These are phyloP conservation scores for Cacoxenus indagator DNA, from an alignment of 2,888 invertebrate genomes.

Conservation along the genomic window DNA sequence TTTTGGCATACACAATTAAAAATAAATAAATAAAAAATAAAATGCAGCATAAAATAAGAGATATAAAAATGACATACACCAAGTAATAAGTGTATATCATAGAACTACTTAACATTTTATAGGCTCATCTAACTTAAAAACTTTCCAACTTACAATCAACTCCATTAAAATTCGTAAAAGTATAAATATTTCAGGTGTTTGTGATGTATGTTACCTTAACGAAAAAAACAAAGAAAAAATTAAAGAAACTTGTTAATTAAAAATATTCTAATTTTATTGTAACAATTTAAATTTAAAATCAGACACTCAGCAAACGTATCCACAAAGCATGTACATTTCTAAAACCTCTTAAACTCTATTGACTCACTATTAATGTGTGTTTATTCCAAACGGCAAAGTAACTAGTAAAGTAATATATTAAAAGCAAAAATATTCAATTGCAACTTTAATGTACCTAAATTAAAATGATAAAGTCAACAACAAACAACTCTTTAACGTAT, in stretches of 20 bases:
- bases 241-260: background rate
- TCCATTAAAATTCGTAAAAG: conserved; percentile 15
- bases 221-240: conserved; percentile 37
- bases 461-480: background rate
- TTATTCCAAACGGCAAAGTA: conserved; percentile 29
- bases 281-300: background rate
- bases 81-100: conserved; percentile 15
- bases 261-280: too few species aligned
- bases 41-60: background rate
- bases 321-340: background rate
- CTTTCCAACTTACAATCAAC: conserved; percentile 1
- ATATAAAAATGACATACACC: conserved; percentile 19
- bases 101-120: conserved; percentile 32
- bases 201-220: conserved; percentile 26
- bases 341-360: background rate
- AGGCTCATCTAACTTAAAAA: background rate
- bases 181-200: conserved; percentile 48
- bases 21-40: too few species aligned
- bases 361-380: background rate
- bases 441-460: conserved; percentile 52
- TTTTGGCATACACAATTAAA: too few species aligned
- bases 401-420: conserved; percentile 33
- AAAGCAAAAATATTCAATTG: conserved; percentile 34
- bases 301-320: background rate
- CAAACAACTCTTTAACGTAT: conserved; percentile 50